Evolutionary conservation across 2,888 invertebrate species (phyloP).

Genomic region (Pandemis cinnamomeana): DNA sequence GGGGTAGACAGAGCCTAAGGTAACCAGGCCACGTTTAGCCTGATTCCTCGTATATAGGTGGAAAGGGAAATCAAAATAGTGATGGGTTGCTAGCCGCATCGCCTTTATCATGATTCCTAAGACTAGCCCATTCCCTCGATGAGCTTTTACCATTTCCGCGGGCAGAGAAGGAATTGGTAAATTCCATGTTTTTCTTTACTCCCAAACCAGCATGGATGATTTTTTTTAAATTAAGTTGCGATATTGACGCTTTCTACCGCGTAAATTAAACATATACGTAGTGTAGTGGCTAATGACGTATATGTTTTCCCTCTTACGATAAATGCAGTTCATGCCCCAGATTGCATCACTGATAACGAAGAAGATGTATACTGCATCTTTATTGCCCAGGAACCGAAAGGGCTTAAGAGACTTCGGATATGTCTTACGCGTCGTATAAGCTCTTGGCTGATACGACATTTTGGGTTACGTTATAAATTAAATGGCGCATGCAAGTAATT

Average conservation of each 20-base stretch:
- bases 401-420: neutral
- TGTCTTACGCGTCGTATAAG: neutral
- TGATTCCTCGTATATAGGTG: too few species aligned
- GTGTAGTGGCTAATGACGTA: slow-evolving; percentile 4
- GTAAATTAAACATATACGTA: neutral
- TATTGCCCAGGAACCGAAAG: neutral
- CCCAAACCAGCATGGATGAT: too few species aligned
- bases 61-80: too few species aligned
- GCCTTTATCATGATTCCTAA: too few species aligned
- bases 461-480: neutral
- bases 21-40: too few species aligned
- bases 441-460: neutral
- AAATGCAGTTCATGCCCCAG: slow-evolving; percentile 24
- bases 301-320: slow-evolving; percentile 23
- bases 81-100: too few species aligned
- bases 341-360: slow-evolving; percentile 27
- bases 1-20: too few species aligned
- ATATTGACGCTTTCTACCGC: neutral
- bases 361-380: slow-evolving; percentile 5
- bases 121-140: too few species aligned
- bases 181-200: too few species aligned
- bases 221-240: too few species aligned
- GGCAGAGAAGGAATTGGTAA: too few species aligned
- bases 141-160: too few species aligned
- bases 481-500: neutral